These are phyloP conservation scores for Drosophila melanogaster DNA, from an alignment of 1,140 invertebrate genomes.

Conservation along the genomic window Release_6_plus_ISO1_MT NT_033777.3:10117001-10117500, in stretches of 20 bases:
- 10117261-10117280: conserved; percentile 7
- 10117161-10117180: conserved; percentile 71
- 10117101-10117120: not conserved
- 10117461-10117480: too few relatives aligned
- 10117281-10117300: conserved; percentile 61
- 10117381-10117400: conserved; percentile 9
- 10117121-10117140: conserved; percentile 23
- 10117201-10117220: conserved; percentile 13
- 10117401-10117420: conserved; percentile 30
- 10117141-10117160: conserved; percentile 51
- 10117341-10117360: conserved; percentile 64
- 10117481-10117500: conserved; percentile 23
- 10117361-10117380: conserved; percentile 52
- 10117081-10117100: conserved; percentile 55
- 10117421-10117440: conserved; percentile 14
- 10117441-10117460: not conserved
- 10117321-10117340: conserved; percentile 67
- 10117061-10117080: conserved; percentile 53
- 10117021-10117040: conserved; percentile 22
- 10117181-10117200: conserved; percentile 30
- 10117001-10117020: conserved; percentile 31
- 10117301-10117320: conserved; percentile 69
- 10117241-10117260: not conserved
- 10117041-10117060: conserved; percentile 46
- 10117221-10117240: conserved; percentile 45